Conservation (phyloP, 2,113 vertebrate genomes). For the Trochalopteron elliotii region DNA sequence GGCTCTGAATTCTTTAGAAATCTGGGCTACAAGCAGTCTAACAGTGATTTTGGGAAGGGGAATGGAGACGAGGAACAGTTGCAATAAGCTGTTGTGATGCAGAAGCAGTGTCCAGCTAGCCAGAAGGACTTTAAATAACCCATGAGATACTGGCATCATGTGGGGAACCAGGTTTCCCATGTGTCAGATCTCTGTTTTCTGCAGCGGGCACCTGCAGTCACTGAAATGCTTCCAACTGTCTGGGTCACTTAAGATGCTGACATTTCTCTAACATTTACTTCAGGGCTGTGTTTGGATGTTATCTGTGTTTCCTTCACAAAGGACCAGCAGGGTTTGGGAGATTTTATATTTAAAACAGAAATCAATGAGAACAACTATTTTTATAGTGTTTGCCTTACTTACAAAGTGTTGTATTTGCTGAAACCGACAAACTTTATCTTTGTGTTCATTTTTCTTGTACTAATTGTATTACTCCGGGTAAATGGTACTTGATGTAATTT, state of each 20-base stretch:
- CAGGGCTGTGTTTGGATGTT: background rate
- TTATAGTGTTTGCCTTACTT: background rate
- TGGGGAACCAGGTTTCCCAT: background rate
- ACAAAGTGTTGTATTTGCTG: background rate
- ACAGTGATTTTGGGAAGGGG: background rate
- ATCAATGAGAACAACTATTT: conserved; percentile 21
- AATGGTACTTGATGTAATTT: conserved; percentile 17
- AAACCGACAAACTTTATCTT: background rate
- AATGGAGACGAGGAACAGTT: background rate
- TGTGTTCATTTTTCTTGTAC: background rate
- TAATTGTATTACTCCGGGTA: background rate
- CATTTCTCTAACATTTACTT: background rate
- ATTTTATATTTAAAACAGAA: conserved; percentile 17
- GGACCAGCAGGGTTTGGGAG: background rate
- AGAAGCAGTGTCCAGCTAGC: background rate
- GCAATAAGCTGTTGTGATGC: background rate
- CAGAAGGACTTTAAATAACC: background rate
- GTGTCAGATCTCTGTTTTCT: background rate
- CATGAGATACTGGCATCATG: background rate
- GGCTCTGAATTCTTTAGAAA: background rate
- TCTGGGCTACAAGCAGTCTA: background rate
- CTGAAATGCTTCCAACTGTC: background rate
- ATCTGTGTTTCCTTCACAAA: background rate
- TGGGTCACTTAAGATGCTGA: background rate
- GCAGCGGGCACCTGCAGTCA: background rate